Base-by-base conservation (phyloP, 2,113 vertebrate genomes). In the Paramormyrops kingsleyae region DNA sequence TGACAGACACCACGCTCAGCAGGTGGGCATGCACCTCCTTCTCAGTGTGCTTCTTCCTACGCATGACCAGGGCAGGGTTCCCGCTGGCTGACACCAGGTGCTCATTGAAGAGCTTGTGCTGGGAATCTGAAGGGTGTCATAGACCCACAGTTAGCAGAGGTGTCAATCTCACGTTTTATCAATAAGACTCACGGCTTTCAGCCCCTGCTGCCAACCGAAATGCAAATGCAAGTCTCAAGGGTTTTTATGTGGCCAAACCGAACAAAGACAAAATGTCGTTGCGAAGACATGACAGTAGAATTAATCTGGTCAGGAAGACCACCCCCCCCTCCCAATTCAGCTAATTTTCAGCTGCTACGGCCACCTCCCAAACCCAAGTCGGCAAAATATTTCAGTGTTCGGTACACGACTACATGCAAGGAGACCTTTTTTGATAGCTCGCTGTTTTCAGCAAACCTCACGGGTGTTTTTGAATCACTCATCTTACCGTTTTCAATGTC, bases 71-170 rank as follows among this genome's bases (percentile, higher is more conserved):
- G 0, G 98, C 97, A 0, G 98, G 98, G 93, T 99, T 99, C 89
- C 97, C 98, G 90, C 98, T 99, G 10, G 97, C 97, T 0, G 98
- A 99, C 91, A 99, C 97, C 92, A 99, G 94, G 92, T 99, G 98
- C 93, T 99, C 98, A 0, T 99, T 99, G 93, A 99, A 99, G 15
- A 99, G 94, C 87, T 97, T 97, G 94, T 99, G 98, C 93, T 99
- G 98, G 35, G 97, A 97, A 91, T 97, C 98, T 99, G 92, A 56
- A 87, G 39, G 70, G 53, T 8, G 56, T 56, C 12, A 56, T 80
- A 77, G 21, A 84, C 80, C 19, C 39, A 46, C 80, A 47, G 83
- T 47, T 13, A 47, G 39, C n/a, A 70, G 62, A 31, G 10, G n/a
- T 70, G 62, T 70, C 27, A 27, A 27, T 27, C 62, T 27, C 62